Base-by-base conservation (phyloP, 2,888 invertebrate genomes). In the Eupeodes luniger region DNA sequence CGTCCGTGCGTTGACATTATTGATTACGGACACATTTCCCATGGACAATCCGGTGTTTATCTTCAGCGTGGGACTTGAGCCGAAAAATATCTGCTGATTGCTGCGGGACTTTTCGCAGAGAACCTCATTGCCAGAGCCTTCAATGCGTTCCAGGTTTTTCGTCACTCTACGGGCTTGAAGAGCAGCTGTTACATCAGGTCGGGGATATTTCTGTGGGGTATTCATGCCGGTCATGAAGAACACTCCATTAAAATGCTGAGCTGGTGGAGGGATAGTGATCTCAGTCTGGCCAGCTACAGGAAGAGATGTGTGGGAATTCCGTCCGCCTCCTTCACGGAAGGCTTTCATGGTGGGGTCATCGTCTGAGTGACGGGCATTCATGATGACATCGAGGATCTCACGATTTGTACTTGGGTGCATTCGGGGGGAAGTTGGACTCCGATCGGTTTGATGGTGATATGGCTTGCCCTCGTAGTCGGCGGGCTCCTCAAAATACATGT, bases 141-240 rank as follows among this genome's bases (percentile, higher is more conserved):
- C 97, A 59, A 97, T 96, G 81, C 97, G 95, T 90, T 97, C 97
- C 67, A 97, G 93, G 90, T 97, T 97, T 93, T 97, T 97, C 0
- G 97, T 96, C 61, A 96, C 92, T 72, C 95, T 94, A 75, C 95
- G 95, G 2, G 95, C 95, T 91, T 95, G 95, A 69, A 95, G 94
- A 44, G 95, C 94, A 64, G 94, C 95, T 7, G 93, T 92, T 57
- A 94, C 91, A 90, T 94, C 94, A 0, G 94, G 94, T 81, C 93
- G 93, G 1, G 94, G 93, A 84, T 94, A 94, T 85, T 92, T 93
- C 74, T 93, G 93, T 0, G 94, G 91, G 1, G 94, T 94, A 84
- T 94, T 93, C 91, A 94, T 94, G 91, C 95, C 95, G 12, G 93
- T 93, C 93, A 94, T 93, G 85, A 94, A 95, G 91, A 95, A 95